Evolutionary conservation across 1,140 invertebrate genomes (phyloP), one percentile per base, ranked within the genome.

Genomic region (Lordiphosa collinella): DNA sequence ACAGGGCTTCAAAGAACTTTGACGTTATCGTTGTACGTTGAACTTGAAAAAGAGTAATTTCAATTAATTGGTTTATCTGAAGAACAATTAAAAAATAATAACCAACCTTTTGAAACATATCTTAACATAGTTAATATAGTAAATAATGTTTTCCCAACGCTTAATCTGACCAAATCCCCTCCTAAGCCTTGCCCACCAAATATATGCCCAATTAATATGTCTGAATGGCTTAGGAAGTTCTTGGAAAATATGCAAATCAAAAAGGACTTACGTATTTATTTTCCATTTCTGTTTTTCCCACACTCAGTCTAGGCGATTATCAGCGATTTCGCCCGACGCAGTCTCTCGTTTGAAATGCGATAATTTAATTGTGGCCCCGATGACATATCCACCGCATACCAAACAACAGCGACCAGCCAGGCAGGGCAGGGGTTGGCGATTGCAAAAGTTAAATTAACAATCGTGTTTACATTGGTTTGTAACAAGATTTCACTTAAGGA

Each of bases 401-500:
- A 47, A n/a, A 48, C 25, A 29, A 29, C 25, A 29, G 25, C 25
- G 25, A 43, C 50, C 16, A 55, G 50, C 38, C 40, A 11, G 11
- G 29, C n/a, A 16, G 7, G 16, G 43, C 10, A 25, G 31, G 32
- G 14, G 59, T 48, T 49, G 16, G 35, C 78, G 44, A 72, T 85
- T 73, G 50, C 60, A 69, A 57, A 86, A 86, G 75, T 86, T 74
- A 86, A 87, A 87, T 85, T 87, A 80, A 87, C 85, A 87, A 87
- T 87, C 79, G 75, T 87, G 86, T 87, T 87, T 87, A 87, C 86
- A 87, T 87, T 87, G 86, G 80, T 87, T 87, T 85, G 86, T 87
- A 87, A 87, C 86, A 87, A 87, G 86, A 87, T 87, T 87, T 88
- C 86, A 87, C 86, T 87, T 87, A 87, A 79, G 86, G 76, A 79